Base-by-base conservation (phyloP, 2,113 vertebrate species). In the Thomomys bottae region DNA sequence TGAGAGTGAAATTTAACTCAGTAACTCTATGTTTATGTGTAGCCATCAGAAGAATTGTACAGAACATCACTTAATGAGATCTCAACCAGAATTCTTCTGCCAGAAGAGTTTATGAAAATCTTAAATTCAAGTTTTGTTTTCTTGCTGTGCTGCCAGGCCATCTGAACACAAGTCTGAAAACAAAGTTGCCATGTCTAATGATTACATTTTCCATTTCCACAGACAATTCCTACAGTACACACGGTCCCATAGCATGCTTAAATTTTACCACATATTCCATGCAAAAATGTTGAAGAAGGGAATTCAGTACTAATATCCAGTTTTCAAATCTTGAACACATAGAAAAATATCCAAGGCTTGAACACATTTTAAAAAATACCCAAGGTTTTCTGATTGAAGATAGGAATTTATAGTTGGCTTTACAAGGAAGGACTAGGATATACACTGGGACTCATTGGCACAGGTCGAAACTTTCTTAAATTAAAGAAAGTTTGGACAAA, bases 51-150 rank as follows among this genome's bases (percentile, higher is more conserved):
- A 73, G 59, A 90, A 75, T 75, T 90, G 80, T 82, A 81, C 38
- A 85, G 38, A 88, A 21, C 40, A 83, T 86, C 66, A 79, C 32
- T 88, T 90, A 42, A 88, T 61, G 63, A 81, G 40, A 84, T 63
- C 28, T 28, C 12, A 24, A 80, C 64, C 32, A 45, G 93, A 75
- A 23, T 59, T 87, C 78, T 84, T 88, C 49, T 45, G 20, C 24
- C 70, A 84, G 40, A 92, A 88, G 91, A 75, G 21, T 34, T 90
- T 93, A 78, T 42, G 24, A 94, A 94, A 86, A 94, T 49, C 71
- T 78, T 88, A 68, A 80, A 88, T 36, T 88, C 30, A 49, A 90
- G 26, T 11, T 61, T 83, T 54, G n/a, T 86, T 17, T 57, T 78
- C 57, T 78, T 76, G 12, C 28, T 84, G 24, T 2, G 8, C 28